Conservation (phyloP, 1,140 invertebrate genomes). For the Camponotus vicinus region DNA sequence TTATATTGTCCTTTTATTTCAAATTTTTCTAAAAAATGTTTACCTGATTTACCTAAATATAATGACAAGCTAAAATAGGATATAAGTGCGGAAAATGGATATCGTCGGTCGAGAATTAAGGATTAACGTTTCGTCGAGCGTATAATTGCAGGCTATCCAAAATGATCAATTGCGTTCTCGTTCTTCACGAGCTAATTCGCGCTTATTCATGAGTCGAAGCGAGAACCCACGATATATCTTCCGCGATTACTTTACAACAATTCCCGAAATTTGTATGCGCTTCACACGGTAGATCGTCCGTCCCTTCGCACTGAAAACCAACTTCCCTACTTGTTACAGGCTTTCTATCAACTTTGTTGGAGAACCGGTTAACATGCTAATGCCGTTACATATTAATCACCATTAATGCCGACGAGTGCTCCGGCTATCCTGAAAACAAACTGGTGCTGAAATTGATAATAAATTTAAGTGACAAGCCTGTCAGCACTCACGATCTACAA, state of each 20-base stretch:
- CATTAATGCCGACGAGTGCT: slow-evolving; percentile 13
- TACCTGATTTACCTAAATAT: neutral
- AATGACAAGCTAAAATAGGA: neutral
- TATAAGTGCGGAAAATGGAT: slow-evolving; percentile 5
- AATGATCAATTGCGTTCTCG: slow-evolving; percentile 39
- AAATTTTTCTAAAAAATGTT: neutral
- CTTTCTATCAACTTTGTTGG: slow-evolving; percentile 32
- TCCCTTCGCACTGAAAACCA: slow-evolving; percentile 29
- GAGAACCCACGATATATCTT: slow-evolving; percentile 44
- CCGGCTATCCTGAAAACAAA: slow-evolving; percentile 40
- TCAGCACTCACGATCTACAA: neutral
- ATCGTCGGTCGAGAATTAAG: slow-evolving; percentile 18
- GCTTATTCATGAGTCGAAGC: slow-evolving; percentile 52
- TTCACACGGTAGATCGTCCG: slow-evolving; percentile 1
- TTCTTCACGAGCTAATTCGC: slow-evolving; percentile 49
- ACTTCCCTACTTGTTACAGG: slow-evolving; percentile 17
- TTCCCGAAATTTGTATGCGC: slow-evolving; percentile 48
- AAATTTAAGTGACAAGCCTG: slow-evolving; percentile 45
- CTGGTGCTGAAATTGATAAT: slow-evolving; percentile 46
- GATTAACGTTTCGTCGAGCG: slow-evolving; percentile 37
- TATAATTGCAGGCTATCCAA: slow-evolving; percentile 47
- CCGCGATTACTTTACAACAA: slow-evolving; percentile 18
- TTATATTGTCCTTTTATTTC: neutral
- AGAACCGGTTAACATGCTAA: slow-evolving; percentile 59
- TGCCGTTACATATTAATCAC: slow-evolving; percentile 59